phyloP scores from a whole-genome alignment of 2,113 vertebrate species.

The Dendrocopos noguchii region DNA sequence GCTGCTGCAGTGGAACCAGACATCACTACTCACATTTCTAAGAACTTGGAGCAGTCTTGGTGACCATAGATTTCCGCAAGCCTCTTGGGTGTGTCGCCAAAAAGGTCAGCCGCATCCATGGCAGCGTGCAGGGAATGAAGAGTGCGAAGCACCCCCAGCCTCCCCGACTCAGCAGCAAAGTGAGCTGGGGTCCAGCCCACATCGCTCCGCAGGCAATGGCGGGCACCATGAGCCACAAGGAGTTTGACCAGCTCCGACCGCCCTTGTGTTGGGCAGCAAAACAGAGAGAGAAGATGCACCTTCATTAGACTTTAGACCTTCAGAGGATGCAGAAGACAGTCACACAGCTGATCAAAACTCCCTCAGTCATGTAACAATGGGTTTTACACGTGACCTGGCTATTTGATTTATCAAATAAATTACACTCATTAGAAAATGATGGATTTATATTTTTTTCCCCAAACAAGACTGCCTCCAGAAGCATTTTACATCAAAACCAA shows the following conservation, averaged over 20 bases:
- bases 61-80: conserved; percentile 90
- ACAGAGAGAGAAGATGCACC: neutral
- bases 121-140: conserved; percentile 84
- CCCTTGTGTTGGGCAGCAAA: conserved; percentile 67
- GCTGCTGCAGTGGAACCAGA: neutral
- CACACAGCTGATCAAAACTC: neutral
- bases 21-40: conserved; percentile 79
- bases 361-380: fast-evolving
- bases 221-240: conserved; percentile 83
- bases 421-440: neutral
- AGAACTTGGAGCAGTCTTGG: conserved; percentile 82
- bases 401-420: neutral
- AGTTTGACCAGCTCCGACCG: conserved; percentile 77
- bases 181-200: conserved; percentile 89
- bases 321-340: neutral
- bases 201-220: conserved; percentile 80
- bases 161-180: conserved; percentile 86
- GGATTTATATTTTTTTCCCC: neutral
- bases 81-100: conserved; percentile 85
- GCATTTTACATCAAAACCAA: neutral
- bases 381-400: neutral
- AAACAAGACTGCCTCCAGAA: neutral
- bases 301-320: neutral
- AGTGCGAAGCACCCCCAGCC: conserved; percentile 78
- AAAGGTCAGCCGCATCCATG: conserved; percentile 82